A percentile compares a stretch with the other conserved stretches of the same genome.
These are phyloP conservation scores for Psylliodes chrysocephalus DNA, from an alignment of 2,888 invertebrate species.

Conservation along the genomic window DNA sequence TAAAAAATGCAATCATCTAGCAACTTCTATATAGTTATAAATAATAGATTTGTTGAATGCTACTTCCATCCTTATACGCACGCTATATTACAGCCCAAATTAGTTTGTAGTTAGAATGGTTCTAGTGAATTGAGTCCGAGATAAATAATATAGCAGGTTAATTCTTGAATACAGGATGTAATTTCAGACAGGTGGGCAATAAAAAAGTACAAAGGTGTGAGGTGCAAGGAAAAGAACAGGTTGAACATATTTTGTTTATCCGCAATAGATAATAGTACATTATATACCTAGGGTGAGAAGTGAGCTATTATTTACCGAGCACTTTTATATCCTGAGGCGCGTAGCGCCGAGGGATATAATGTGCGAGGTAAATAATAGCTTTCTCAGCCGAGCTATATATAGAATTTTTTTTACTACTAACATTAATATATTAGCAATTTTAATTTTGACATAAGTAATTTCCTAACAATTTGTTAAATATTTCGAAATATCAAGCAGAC, in stretches of 20 bases:
- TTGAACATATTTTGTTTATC: background rate
- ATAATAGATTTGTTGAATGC: background rate
- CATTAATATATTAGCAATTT: too few species aligned
- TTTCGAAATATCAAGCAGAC: too few species aligned
- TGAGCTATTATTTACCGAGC: too few species aligned
- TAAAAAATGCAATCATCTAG: slow-evolving; percentile 13
- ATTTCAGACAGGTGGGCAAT: slow-evolving; percentile 4
- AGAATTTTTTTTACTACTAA: too few species aligned
- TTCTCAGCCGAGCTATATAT: too few species aligned
- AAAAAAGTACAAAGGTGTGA: background rate
- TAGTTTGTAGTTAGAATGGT: background rate
- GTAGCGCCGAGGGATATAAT: too few species aligned
- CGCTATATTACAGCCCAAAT: background rate
- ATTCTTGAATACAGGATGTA: slow-evolving; percentile 7
- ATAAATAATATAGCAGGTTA: background rate
- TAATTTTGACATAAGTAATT: too few species aligned
- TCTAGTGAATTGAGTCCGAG: background rate
- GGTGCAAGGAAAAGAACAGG: slow-evolving; percentile 5
- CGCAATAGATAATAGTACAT: too few species aligned
- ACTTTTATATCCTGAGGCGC: too few species aligned
- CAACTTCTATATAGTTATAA: background rate
- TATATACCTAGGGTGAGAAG: too few species aligned
- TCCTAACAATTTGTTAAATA: too few species aligned
- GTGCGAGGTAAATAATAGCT: too few species aligned
- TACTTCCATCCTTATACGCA: background rate